Evolutionary conservation across 1,140 invertebrate genomes (phyloP).

Genomic region (Acyrthosiphon pisum): DNA sequence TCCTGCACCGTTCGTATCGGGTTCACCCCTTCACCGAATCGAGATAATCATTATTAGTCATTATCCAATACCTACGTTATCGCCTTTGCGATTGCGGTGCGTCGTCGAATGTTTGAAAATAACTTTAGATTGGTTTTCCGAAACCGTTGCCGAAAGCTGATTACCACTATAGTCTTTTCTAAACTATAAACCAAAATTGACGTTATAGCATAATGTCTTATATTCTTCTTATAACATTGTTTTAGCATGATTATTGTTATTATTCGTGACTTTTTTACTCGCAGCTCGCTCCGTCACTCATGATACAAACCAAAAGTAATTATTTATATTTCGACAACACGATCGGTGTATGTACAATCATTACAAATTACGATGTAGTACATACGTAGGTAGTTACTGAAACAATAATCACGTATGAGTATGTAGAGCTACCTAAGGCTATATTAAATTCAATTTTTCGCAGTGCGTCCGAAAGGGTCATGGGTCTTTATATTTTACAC

Average conservation of each 20-base stretch:
- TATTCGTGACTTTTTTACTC: background rate
- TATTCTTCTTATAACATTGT: background rate
- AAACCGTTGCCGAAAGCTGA: background rate
- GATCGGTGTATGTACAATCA: background rate
- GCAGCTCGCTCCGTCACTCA: background rate
- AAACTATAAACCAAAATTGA: background rate
- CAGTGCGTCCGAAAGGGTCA: background rate
- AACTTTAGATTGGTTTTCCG: slow-evolving; percentile 4
- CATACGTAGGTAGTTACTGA: background rate
- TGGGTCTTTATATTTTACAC: too few species aligned
- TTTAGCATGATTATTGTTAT: background rate
- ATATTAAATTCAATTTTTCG: background rate
- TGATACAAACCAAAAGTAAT: background rate
- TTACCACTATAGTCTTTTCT: background rate
- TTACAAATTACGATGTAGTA: background rate
- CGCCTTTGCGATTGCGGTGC: background rate
- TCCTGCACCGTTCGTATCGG: background rate
- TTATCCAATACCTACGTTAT: background rate
- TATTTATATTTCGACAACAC: background rate
- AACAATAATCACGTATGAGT: background rate
- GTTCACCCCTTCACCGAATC: background rate
- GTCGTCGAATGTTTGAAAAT: background rate
- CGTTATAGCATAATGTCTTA: background rate
- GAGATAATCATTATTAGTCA: background rate
- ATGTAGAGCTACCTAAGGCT: background rate